Evolutionary conservation across 2,113 vertebrate genomes (phyloP).

Genomic region (Thunnus thynnus): DNA sequence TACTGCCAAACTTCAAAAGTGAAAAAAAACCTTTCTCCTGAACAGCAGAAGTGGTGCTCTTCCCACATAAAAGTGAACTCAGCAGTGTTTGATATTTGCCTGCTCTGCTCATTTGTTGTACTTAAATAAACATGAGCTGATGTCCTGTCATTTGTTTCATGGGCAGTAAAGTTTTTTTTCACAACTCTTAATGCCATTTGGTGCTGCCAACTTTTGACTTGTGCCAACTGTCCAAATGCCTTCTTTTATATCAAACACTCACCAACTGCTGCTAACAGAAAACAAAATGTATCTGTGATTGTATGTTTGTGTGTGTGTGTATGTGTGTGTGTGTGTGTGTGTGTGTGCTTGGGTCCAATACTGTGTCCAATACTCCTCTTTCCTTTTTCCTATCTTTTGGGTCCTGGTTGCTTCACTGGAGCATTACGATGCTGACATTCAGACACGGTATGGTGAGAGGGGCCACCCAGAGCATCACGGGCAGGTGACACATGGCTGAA

Average conservation of each 20-base stretch:
- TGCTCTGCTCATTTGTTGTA: background rate
- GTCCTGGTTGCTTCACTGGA: constrained; percentile 50
- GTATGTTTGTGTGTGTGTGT: background rate
- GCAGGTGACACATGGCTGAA: constrained; percentile 74
- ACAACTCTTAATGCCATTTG: no score
- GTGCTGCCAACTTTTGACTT: background rate
- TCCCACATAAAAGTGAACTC: no score
- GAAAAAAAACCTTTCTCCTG: no score
- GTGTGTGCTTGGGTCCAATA: background rate
- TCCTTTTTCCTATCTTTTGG: background rate
- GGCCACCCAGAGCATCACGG: constrained; percentile 54
- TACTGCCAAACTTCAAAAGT: no score
- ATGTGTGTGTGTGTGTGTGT: background rate
- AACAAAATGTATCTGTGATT: background rate
- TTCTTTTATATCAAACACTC: background rate
- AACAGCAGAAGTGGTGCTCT: no score
- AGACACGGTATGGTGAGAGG: constrained; percentile 43
- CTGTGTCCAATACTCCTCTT: constrained; percentile 12
- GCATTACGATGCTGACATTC: constrained; percentile 58
- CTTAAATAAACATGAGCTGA: background rate
- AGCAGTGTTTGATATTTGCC: no score
- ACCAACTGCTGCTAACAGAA: constrained; percentile 10
- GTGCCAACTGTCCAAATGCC: background rate
- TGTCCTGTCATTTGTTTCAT: background rate
- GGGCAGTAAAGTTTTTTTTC: no score